Evolutionary conservation across 2,888 invertebrate species (phyloP).

Genomic region (Daptonema setosum): DNA sequence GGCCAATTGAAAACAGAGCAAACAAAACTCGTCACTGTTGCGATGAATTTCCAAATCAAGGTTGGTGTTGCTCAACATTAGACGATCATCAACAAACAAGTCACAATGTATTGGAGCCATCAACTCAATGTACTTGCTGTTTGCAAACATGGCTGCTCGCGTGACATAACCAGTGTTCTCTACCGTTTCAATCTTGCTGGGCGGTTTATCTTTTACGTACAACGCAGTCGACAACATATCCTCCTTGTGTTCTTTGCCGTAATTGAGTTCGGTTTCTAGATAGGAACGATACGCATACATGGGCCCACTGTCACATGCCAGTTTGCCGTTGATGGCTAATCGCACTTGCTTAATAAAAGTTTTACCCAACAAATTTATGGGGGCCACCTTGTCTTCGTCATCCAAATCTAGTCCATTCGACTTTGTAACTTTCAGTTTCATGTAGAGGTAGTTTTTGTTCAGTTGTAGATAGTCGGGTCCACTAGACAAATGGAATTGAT

Average conservation of each 20-base stretch:
- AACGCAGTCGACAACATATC: neutral
- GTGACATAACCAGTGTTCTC: neutral
- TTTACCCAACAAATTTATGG: constrained; percentile 3
- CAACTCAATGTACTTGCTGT: neutral
- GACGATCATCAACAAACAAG: neutral
- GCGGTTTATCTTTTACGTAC: neutral
- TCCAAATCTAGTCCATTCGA: neutral
- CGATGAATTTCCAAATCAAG: neutral
- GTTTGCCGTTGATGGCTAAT: neutral
- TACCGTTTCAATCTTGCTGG: neutral
- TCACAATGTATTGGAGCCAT: neutral
- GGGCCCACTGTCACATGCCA: constrained; percentile 3
- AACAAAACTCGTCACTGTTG: neutral
- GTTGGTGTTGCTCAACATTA: neutral
- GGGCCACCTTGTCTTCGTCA: neutral
- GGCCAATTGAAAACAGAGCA: neutral
- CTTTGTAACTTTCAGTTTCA: neutral
- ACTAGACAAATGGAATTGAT: constrained; percentile 2
- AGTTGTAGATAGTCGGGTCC: neutral
- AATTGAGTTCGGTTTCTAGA: constrained; percentile 1
- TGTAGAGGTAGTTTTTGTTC: neutral
- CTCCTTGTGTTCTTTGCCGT: neutral
- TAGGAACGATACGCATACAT: constrained; percentile 1
- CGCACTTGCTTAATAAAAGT: constrained; percentile 5
- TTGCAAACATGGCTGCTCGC: neutral